Conservation (phyloP, 2,113 vertebrate genomes). For the Rhinogobius similis region DNA sequence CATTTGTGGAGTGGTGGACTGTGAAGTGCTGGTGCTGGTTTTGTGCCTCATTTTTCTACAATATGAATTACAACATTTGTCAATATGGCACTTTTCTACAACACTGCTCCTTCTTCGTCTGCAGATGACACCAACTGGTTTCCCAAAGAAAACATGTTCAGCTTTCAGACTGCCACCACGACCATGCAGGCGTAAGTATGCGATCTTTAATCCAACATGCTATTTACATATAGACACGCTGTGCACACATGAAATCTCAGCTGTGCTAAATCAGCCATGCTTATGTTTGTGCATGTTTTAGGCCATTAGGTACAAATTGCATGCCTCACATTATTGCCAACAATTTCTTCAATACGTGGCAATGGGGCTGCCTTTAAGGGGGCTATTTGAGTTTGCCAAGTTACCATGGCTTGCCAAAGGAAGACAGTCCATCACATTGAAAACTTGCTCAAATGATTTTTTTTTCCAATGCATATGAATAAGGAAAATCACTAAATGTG, state of each 20-base stretch:
- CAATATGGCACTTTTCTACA: not conserved
- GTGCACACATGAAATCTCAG: slow-evolving; percentile 5
- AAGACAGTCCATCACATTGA: slow-evolving; percentile 33
- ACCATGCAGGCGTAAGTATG: slow-evolving; percentile 98
- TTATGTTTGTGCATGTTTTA: slow-evolving; percentile 24
- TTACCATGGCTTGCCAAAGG: slow-evolving; percentile 13
- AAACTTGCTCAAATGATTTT: slow-evolving; percentile 8
- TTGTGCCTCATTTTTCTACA: slow-evolving; percentile 46
- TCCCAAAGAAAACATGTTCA: slow-evolving; percentile 97
- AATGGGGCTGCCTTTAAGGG: slow-evolving; percentile 5
- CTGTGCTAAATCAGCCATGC: not conserved
- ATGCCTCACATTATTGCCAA: slow-evolving; percentile 17
- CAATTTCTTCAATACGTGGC: slow-evolving; percentile 16
- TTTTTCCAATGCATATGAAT: not conserved
- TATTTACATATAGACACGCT: not conserved
- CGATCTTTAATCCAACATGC: not conserved
- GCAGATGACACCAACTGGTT: slow-evolving; percentile 95
- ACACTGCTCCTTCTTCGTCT: slow-evolving; percentile 49
- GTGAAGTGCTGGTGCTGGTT: slow-evolving; percentile 64
- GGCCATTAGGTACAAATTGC: slow-evolving; percentile 21
- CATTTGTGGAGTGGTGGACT: slow-evolving; percentile 73
- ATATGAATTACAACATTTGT: slow-evolving; percentile 26
- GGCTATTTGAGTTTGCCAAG: slow-evolving; percentile 18
- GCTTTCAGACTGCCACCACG: slow-evolving; percentile 94
- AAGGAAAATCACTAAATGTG: no score